Conservation (phyloP, 2,888 invertebrate genomes). For the Deilephila elpenor region DNA sequence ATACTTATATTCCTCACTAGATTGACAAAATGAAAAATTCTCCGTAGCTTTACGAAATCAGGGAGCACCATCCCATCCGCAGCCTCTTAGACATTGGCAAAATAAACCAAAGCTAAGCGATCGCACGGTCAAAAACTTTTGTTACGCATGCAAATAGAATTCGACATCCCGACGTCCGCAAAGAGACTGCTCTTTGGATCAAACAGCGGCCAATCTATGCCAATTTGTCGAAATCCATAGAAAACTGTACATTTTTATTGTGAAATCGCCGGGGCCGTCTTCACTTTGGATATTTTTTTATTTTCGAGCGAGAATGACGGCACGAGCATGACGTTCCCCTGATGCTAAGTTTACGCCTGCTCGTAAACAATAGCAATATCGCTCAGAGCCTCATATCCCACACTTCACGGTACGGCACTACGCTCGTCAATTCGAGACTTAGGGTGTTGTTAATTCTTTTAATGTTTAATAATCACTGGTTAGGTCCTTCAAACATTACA, state of each 20-base stretch:
- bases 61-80: not conserved
- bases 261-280: not conserved
- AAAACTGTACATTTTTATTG: conserved; percentile 6
- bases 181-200: conserved; percentile 13
- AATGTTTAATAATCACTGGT: too few species aligned
- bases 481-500: too few species aligned
- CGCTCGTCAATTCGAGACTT: too few species aligned
- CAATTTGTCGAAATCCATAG: not conserved
- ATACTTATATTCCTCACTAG: too few species aligned
- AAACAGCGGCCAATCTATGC: conserved; percentile 8
- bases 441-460: too few species aligned
- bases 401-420: too few species aligned
- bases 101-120: not conserved
- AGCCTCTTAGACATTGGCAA: not conserved
- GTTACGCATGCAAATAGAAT: conserved; percentile 7
- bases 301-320: not conserved
- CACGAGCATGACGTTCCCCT: not conserved
- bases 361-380: not conserved
- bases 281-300: not conserved
- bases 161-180: not conserved
- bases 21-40: too few species aligned
- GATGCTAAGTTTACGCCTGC: not conserved
- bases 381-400: too few species aligned
- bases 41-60: not conserved
- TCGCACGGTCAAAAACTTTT: not conserved